Base-by-base conservation (phyloP, 2,888 invertebrate genomes). In the Folsomia manolachei region DNA sequence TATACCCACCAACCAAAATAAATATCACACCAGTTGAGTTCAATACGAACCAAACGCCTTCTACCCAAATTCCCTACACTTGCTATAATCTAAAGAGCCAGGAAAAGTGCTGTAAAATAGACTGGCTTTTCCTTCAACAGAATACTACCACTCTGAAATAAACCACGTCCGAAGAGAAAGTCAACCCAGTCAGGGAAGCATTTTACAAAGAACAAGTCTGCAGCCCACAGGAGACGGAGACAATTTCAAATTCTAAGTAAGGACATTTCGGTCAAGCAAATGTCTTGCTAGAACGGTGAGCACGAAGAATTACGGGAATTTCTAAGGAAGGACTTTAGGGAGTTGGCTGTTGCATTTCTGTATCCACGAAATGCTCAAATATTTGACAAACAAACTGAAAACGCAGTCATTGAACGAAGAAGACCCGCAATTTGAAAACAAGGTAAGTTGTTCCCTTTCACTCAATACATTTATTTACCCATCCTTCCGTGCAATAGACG, bases 351-450 rank as follows among this genome's bases (percentile, higher is more conserved):
- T 56, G 56, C 56, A 63, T 63, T 63, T 63, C 63, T 25, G 25
- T 14, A 21, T 71, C 53, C 71, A 69, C 88, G 90, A 89, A 88
- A 92, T 92, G 91, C 90, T 92, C 86, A 91, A 91, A 87, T 91
- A 91, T 87, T 88, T 92, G 84, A 92, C 92, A 83, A 7, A 91
- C 86, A 92, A 92, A 88, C 87, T 92, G 85, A 89, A 90, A 86
- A 90, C 91, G 85, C 92, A 92, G 86, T 91, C 91, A 85, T 88
- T 92, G 86, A 91, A 91, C 88, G 92, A 92, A 87, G 90, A 91
- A 85, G 83, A 83, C 85, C 83, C 83, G 72, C 88, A 88, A 85
- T 87, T 87, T 83, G 89, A 89, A 27, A 70, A 72, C 86, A 90
- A 90, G 90, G 91, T 91, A 87, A 86, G 88, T 63, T 19, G 71